These are phyloP conservation scores for Ylistrum balloti DNA, from an alignment of 1,140 invertebrate genomes.

Conservation along the genomic window DNA sequence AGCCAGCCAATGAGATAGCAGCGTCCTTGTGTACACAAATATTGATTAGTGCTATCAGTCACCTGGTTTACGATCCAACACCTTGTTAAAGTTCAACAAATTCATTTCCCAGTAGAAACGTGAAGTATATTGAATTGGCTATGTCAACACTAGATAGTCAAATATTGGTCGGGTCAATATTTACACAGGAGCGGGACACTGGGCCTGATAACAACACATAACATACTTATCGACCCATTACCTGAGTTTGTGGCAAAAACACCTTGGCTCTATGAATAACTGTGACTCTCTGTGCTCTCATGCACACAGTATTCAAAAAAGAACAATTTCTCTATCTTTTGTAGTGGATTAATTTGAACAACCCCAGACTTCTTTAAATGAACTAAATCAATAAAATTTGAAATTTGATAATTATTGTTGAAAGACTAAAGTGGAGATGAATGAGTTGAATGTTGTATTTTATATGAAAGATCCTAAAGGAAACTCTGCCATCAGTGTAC, in stretches of 20 bases:
- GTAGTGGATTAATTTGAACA: constrained; percentile 27
- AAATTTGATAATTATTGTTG: constrained; percentile 30
- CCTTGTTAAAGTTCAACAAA: constrained; percentile 57
- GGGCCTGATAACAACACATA: constrained; percentile 48
- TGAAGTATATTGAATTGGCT: constrained; percentile 60
- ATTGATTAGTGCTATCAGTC: neutral
- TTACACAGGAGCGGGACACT: constrained; percentile 38
- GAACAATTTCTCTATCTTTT: neutral
- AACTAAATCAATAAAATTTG: constrained; percentile 36
- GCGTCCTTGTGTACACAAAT: constrained; percentile 22
- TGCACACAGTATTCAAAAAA: neutral
- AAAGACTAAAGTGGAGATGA: constrained; percentile 9
- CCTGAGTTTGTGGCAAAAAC: constrained; percentile 12
- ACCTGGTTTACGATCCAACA: constrained; percentile 43
- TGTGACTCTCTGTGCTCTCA: neutral
- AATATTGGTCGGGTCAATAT: constrained; percentile 58
- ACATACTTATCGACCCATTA: constrained; percentile 58
- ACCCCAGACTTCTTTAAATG: neutral
- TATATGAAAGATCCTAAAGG: neutral
- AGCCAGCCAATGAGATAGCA: neutral
- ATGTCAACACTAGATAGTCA: constrained; percentile 57
- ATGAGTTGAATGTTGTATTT: constrained; percentile 34
- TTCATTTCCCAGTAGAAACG: constrained; percentile 50
- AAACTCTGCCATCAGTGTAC: neutral
- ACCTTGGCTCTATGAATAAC: neutral